These are phyloP conservation scores for Ceyx melanurus DNA, from an alignment of 2,113 vertebrate genomes.

Conservation along the genomic window DNA sequence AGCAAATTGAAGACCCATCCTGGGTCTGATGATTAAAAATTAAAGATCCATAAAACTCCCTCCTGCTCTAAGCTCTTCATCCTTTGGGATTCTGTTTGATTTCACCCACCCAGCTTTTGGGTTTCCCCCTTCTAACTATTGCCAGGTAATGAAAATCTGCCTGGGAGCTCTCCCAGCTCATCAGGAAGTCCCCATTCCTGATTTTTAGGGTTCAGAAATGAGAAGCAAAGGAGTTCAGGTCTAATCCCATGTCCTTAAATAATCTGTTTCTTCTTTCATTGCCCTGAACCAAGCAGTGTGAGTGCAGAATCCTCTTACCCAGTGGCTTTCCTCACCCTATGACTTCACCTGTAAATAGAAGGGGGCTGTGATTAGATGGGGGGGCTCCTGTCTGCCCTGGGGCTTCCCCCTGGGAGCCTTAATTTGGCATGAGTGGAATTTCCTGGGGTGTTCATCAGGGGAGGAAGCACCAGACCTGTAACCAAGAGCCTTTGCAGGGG, in stretches of 20 bases:
- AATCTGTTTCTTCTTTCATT: not conserved
- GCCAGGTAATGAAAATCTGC: not conserved
- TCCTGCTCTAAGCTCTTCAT: not conserved
- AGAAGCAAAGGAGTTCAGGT: not conserved
- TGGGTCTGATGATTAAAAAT: not conserved
- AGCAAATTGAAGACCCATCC: not conserved
- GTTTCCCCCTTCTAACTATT: not conserved
- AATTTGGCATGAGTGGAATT: not conserved
- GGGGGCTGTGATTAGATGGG: not conserved
- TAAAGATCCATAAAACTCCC: not conserved
- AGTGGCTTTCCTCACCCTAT: not conserved
- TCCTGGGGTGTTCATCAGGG: accelerated
- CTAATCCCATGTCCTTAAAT: not conserved
- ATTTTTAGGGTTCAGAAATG: not conserved
- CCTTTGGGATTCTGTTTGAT: not conserved
- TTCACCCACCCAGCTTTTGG: not conserved
- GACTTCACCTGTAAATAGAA: slow-evolving; percentile 33
- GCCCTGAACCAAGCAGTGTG: not conserved
- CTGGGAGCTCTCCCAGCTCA: no score
- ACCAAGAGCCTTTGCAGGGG: not conserved
- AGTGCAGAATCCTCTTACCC: slow-evolving; percentile 26
- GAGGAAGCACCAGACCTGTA: not conserved
- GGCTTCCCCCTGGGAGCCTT: not conserved
- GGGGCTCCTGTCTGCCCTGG: not conserved
- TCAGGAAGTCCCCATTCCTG: accelerated